Evolutionary conservation across 1,140 invertebrate species (phyloP).

Genomic region (Zophobas atratus): DNA sequence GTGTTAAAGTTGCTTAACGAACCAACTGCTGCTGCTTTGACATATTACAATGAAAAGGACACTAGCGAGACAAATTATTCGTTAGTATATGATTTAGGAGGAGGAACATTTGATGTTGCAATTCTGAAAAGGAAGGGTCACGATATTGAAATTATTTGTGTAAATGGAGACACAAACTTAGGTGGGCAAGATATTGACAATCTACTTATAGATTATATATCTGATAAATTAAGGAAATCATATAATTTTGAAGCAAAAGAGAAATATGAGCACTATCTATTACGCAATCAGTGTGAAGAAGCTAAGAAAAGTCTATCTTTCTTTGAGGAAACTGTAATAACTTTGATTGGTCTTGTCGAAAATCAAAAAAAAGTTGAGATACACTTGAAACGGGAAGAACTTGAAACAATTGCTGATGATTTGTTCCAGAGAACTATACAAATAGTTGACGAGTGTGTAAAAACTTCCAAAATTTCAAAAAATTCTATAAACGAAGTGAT

Average conservation of each 20-base stretch:
- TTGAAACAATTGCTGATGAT: conserved; percentile 79
- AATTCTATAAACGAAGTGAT: conserved; percentile 73
- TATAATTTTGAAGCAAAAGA: conserved; percentile 72
- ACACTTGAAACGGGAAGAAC: conserved; percentile 81
- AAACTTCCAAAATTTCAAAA: conserved; percentile 33
- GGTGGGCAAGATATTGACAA: conserved; percentile 83
- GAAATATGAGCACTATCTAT: conserved; percentile 81
- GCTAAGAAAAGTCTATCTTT: conserved; percentile 84
- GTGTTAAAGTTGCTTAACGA: conserved; percentile 77
- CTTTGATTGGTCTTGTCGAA: background rate
- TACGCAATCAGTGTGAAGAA: conserved; percentile 86
- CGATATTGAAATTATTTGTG: conserved; percentile 78
- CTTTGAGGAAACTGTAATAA: conserved; percentile 49
- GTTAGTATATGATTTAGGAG: conserved; percentile 75
- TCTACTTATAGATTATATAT: conserved; percentile 69
- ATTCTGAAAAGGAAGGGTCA: conserved; percentile 84
- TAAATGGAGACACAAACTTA: conserved; percentile 77
- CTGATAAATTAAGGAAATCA: conserved; percentile 78
- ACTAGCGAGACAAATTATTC: conserved; percentile 70
- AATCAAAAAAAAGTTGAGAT: conserved; percentile 75
- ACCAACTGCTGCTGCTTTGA: conserved; percentile 79
- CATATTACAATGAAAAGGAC: conserved; percentile 69
- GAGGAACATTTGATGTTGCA: conserved; percentile 86
- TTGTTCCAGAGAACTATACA: conserved; percentile 72
- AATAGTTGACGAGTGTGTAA: conserved; percentile 47